Conservation (phyloP, 2,113 vertebrate species). For the Hystrix cristata region DNA sequence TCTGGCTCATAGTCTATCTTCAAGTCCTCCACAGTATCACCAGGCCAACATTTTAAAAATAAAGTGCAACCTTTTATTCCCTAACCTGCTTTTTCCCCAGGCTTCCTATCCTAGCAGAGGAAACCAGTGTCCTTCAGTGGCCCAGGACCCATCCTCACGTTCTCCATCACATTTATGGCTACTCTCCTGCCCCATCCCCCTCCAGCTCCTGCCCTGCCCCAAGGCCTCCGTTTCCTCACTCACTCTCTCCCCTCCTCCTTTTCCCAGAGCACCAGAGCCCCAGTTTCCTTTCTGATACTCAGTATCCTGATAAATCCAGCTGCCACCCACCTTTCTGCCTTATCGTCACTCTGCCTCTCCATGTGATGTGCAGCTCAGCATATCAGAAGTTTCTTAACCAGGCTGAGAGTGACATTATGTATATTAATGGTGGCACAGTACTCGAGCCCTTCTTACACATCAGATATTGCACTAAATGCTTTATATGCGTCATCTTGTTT, state of each 20-base stretch:
- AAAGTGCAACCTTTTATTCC: neutral
- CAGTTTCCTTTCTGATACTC: neutral
- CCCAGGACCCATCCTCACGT: neutral
- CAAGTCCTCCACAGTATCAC: neutral
- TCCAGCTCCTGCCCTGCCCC: neutral
- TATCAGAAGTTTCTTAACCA: neutral
- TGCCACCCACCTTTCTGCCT: neutral
- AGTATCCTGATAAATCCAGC: neutral
- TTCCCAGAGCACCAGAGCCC: neutral
- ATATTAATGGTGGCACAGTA: neutral
- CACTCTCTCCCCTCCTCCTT: neutral
- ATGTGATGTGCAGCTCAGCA: neutral
- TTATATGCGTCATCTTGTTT: neutral
- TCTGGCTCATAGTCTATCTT: neutral
- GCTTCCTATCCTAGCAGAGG: neutral
- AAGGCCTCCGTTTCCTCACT: neutral
- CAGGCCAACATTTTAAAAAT: neutral
- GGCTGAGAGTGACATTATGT: neutral
- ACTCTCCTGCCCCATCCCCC: neutral
- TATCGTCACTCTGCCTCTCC: neutral
- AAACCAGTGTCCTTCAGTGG: fast-evolving
- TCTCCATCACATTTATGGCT: no score
- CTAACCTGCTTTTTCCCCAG: neutral
- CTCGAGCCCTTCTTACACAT: neutral
- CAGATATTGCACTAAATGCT: neutral